Evolutionary conservation across 2,113 vertebrate species (phyloP), one percentile per base, ranked within the genome.

Genomic region (Lethenteron reissneri): DNA sequence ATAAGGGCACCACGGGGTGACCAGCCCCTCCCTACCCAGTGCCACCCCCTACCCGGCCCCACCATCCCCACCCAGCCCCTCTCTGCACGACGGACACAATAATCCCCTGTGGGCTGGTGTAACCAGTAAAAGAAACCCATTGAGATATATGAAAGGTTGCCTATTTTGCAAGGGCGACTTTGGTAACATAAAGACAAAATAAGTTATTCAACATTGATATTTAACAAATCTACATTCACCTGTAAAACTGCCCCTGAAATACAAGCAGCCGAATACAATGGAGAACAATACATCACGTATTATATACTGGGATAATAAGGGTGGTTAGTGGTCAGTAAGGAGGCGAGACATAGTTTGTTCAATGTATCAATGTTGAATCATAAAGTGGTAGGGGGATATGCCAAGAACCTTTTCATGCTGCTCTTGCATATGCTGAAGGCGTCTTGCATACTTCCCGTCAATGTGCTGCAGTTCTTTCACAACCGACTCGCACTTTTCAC

Each of bases 341-440:
- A 25, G 56, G 15, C 8, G 69, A 56, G 69, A 70, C 15, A 12
- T 70, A 17, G 70, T 56, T 17, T 12, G 70, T 56, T 8, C 11
- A 12, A 56, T 13, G 57, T 41, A 25, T 8, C 11, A 12, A 56
- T 9, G 57, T 41, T 41, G 3, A 70, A 70, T 56, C n/a, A 70
- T n/a, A 56, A n/a, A 56, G 3, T 5, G 70, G 12, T 12, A 17
- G 58, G 11, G 56, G 12, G 19, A 6, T 11, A 56, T n/a, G 11
- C 3, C 41, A 58, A 85, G 84, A 78, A 97, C 92, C 88, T 90
- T 79, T 60, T 90, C 81, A 0, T 97, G 90, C 76, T 95, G 91
- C 79, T 89, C 86, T 79, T 90, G 88, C 84, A 90, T 84, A 74
- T 89, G 86, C 11, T 77, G 75, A 59, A 89, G 86, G 78, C 86